These are phyloP conservation scores for Orussus abietinus DNA, from an alignment of 1,140 invertebrate genomes.

Conservation along the genomic window DNA sequence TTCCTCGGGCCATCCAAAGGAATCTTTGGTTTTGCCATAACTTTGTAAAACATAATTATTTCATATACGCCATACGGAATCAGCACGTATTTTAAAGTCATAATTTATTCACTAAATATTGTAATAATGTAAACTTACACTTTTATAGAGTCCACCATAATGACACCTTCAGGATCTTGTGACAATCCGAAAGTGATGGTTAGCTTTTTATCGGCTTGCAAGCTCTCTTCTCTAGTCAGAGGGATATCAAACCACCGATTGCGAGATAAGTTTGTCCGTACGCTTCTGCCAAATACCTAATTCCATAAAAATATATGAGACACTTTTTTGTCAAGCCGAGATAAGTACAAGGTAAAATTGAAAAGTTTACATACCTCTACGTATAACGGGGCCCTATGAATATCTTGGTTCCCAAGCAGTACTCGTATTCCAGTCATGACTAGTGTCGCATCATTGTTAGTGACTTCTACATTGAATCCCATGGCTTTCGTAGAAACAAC, in stretches of 20 bases:
- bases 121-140: constrained; percentile 55
- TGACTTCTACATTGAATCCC: constrained; percentile 86
- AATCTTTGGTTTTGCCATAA: constrained; percentile 93
- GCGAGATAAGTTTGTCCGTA: constrained; percentile 70
- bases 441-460: constrained; percentile 80
- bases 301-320: constrained; percentile 25
- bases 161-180: constrained; percentile 82
- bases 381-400: constrained; percentile 77
- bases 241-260: constrained; percentile 95
- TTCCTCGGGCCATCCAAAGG: constrained; percentile 96
- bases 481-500: constrained; percentile 83
- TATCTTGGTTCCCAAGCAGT: constrained; percentile 81
- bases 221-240: constrained; percentile 88
- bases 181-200: constrained; percentile 88
- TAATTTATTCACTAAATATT: constrained; percentile 2
- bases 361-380: constrained; percentile 74
- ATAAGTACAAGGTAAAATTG: too few species aligned
- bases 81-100: neutral
- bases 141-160: constrained; percentile 91
- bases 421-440: constrained; percentile 87
- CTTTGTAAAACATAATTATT: constrained; percentile 32
- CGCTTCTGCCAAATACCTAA: constrained; percentile 77
- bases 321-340: too few species aligned
- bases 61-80: constrained; percentile 6
- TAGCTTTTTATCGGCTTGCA: constrained; percentile 89